phyloP scores from a whole-genome alignment of 1,140 invertebrate genomes.

The Ips typographus region DNA sequence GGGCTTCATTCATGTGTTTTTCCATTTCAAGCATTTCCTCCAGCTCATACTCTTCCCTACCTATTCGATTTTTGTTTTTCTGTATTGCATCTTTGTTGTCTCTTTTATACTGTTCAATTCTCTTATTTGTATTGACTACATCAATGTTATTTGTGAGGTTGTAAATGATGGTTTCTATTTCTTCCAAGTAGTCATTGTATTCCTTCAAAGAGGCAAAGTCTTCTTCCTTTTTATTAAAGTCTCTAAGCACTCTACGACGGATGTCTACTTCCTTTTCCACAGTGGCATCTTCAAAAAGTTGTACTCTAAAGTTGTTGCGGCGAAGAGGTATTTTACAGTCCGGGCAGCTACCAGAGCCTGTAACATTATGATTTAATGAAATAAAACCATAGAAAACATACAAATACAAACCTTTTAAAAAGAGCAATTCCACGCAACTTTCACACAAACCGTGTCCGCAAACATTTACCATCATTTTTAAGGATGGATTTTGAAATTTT shows the following conservation, averaged over 20 bases:
- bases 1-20: constrained; percentile 67
- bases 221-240: constrained; percentile 90
- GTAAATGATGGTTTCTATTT: constrained; percentile 87
- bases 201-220: constrained; percentile 80
- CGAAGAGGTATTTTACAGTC: constrained; percentile 87
- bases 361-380: constrained; percentile 8
- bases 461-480: constrained; percentile 97
- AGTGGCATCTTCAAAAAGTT: constrained; percentile 93
- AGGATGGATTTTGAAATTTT: constrained; percentile 95
- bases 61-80: constrained; percentile 78
- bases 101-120: constrained; percentile 92
- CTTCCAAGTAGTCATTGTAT: constrained; percentile 93
- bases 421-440: constrained; percentile 93
- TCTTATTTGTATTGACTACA: constrained; percentile 84
- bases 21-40: constrained; percentile 88
- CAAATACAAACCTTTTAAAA: constrained; percentile 77
- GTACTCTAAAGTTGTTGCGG: constrained; percentile 88
- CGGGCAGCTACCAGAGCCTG: constrained; percentile 89
- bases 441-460: constrained; percentile 98
- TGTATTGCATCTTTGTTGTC: constrained; percentile 90
- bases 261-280: constrained; percentile 99
- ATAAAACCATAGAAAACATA: not conserved
- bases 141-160: constrained; percentile 93
- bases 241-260: constrained; percentile 81
- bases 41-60: constrained; percentile 75